These are phyloP conservation scores for Drosophila neonasuta DNA, from an alignment of 2,888 invertebrate genomes.

Conservation along the genomic window DNA sequence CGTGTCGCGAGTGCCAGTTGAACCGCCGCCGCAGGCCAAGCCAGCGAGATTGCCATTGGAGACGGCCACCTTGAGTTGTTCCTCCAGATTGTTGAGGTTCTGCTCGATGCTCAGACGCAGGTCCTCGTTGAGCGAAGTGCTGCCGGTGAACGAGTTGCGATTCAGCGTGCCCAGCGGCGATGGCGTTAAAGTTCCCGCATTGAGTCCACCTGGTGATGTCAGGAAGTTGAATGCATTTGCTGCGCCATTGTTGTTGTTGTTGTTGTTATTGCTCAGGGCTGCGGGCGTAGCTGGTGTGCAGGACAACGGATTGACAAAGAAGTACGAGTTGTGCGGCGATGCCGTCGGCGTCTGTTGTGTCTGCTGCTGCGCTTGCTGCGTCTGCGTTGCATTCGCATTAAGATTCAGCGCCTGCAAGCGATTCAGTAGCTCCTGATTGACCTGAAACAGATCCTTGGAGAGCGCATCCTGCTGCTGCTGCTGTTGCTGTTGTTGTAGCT, in stretches of 20 bases:
- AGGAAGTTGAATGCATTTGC: slow-evolving; percentile 79
- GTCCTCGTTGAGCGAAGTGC: slow-evolving; percentile 78
- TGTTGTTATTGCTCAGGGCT: slow-evolving; percentile 47
- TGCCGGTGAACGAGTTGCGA: slow-evolving; percentile 81
- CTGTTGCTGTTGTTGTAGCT: slow-evolving; percentile 79
- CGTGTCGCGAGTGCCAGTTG: slow-evolving; percentile 72
- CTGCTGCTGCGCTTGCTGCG: slow-evolving; percentile 36
- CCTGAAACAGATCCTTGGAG: slow-evolving; percentile 82
- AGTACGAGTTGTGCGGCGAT: slow-evolving; percentile 81
- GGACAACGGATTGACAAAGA: slow-evolving; percentile 82
- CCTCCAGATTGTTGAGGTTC: slow-evolving; percentile 83
- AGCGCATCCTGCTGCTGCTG: slow-evolving; percentile 79
- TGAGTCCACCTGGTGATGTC: slow-evolving; percentile 67
- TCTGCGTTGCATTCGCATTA: slow-evolving; percentile 60
- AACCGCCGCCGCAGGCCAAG: slow-evolving; percentile 64
- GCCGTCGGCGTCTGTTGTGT: slow-evolving; percentile 72
- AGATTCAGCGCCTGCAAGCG: slow-evolving; percentile 81
- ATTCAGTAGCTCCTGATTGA: slow-evolving; percentile 82
- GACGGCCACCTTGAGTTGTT: slow-evolving; percentile 84
- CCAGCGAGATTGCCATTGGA: slow-evolving; percentile 82
- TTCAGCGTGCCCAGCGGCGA: slow-evolving; percentile 81
- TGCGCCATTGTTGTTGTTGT: slow-evolving; percentile 58
- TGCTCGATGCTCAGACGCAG: slow-evolving; percentile 80
- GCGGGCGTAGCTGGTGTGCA: slow-evolving; percentile 75
- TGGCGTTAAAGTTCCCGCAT: slow-evolving; percentile 76